These are phyloP conservation scores for Drosophila peninsularis DNA, from an alignment of 2,888 invertebrate species.

Conservation along the genomic window DNA sequence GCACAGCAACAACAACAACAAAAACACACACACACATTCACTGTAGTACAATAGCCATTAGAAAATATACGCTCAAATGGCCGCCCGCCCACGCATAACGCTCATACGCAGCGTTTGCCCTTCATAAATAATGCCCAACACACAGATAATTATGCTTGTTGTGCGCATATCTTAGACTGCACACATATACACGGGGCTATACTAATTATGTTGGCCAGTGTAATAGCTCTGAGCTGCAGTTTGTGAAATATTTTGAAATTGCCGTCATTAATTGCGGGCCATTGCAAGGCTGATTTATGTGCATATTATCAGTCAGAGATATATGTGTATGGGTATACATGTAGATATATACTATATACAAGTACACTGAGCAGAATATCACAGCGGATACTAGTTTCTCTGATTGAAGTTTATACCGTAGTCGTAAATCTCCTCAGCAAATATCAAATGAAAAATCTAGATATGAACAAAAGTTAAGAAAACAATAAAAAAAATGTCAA, in stretches of 20 bases:
- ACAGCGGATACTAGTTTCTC: too few species aligned
- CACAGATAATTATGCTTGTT: slow-evolving; percentile 73
- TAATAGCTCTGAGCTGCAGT: slow-evolving; percentile 22
- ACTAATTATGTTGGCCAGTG: slow-evolving; percentile 62
- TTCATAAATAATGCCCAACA: slow-evolving; percentile 64
- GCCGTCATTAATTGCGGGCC: slow-evolving; percentile 64
- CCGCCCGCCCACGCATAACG: slow-evolving; percentile 73
- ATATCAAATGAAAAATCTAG: too few species aligned
- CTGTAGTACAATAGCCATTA: slow-evolving; percentile 46
- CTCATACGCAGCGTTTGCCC: slow-evolving; percentile 69
- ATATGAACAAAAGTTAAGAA: too few species aligned
- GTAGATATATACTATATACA: too few species aligned
- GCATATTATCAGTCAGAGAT: slow-evolving; percentile 8
- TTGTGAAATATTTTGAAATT: slow-evolving; percentile 45
- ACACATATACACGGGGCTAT: background rate
- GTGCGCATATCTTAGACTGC: slow-evolving; percentile 39
- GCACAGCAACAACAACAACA: slow-evolving; percentile 7
- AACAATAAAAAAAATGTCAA: too few species aligned
- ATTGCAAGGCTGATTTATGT: slow-evolving; percentile 63
- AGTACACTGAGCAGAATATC: too few species aligned
- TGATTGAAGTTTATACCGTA: too few species aligned
- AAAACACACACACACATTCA: slow-evolving; percentile 10
- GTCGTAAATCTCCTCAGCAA: too few species aligned
- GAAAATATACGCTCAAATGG: slow-evolving; percentile 76
- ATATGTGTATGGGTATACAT: background rate